These are phyloP conservation scores for Drosophila mayaguana DNA, from an alignment of 2,888 invertebrate genomes.

Conservation along the genomic window DNA sequence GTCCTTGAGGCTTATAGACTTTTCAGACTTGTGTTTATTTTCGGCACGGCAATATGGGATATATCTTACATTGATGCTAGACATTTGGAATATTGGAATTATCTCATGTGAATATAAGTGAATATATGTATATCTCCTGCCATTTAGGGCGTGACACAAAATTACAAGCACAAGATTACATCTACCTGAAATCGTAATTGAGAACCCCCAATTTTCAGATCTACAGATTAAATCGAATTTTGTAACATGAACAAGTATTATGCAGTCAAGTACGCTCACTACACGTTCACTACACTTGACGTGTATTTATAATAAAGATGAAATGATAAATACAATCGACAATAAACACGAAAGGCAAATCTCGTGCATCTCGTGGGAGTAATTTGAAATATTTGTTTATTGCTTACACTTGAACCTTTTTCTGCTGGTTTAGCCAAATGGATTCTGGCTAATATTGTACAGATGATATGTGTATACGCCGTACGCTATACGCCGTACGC, in stretches of 20 bases:
- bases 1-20: too few relatives aligned
- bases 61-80: not conserved
- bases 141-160: not conserved
- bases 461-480: conserved; percentile 11
- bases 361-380: conserved; percentile 42
- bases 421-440: conserved; percentile 4
- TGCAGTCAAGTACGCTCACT: not conserved
- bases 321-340: conserved; percentile 25
- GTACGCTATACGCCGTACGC: not conserved
- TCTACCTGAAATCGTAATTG: not conserved
- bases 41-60: not conserved
- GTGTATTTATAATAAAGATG: conserved; percentile 19
- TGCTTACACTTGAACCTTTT: conserved; percentile 9
- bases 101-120: not conserved
- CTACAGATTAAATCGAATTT: not conserved
- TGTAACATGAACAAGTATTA: not conserved
- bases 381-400: conserved; percentile 52
- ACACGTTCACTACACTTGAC: not conserved
- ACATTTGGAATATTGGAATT: too few relatives aligned
- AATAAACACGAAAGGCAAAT: conserved; percentile 12
- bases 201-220: not conserved
- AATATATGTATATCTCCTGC: not conserved
- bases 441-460: conserved; percentile 13
- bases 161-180: not conserved
- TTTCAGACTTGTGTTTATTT: too few relatives aligned